Conservation (phyloP, 2,113 vertebrate genomes). For the Eurypyga helias region DNA sequence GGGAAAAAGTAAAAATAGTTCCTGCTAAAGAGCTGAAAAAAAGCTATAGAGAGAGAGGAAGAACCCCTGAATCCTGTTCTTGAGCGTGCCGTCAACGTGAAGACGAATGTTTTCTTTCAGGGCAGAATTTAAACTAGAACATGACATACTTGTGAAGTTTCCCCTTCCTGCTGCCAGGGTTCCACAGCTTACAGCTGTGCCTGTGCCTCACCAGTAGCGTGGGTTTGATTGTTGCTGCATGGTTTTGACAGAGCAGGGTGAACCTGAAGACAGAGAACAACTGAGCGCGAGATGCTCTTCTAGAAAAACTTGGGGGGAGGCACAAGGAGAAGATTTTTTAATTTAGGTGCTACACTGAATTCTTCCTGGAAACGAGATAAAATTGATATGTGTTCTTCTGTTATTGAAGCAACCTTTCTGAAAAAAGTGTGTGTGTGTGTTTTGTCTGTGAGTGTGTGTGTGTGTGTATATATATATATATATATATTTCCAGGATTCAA, state of each 20-base stretch:
- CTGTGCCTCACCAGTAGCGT: neutral
- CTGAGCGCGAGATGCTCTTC: neutral
- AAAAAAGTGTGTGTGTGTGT: too few species aligned
- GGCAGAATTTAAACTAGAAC: neutral
- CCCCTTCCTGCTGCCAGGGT: neutral
- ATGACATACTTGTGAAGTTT: neutral
- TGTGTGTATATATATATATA: fast-evolving
- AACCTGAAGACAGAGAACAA: neutral
- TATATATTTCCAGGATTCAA: neutral
- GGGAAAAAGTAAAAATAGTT: neutral
- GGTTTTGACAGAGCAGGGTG: neutral
- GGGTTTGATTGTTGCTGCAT: neutral
- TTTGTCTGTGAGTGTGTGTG: too few species aligned
- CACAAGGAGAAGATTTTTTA: neutral
- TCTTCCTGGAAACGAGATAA: neutral
- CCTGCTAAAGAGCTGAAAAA: neutral
- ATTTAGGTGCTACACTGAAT: neutral
- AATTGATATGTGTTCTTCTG: neutral
- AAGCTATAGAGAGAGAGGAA: neutral
- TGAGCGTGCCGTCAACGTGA: neutral
- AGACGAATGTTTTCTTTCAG: neutral
- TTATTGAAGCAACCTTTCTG: neutral
- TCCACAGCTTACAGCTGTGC: neutral
- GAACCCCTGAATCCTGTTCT: neutral
- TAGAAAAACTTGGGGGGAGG: neutral